A percentile compares a stretch with the other conserved stretches of the same genome.
These are phyloP conservation scores for Syrphus vitripennis DNA, from an alignment of 2,888 invertebrate genomes.

Conservation along the genomic window DNA sequence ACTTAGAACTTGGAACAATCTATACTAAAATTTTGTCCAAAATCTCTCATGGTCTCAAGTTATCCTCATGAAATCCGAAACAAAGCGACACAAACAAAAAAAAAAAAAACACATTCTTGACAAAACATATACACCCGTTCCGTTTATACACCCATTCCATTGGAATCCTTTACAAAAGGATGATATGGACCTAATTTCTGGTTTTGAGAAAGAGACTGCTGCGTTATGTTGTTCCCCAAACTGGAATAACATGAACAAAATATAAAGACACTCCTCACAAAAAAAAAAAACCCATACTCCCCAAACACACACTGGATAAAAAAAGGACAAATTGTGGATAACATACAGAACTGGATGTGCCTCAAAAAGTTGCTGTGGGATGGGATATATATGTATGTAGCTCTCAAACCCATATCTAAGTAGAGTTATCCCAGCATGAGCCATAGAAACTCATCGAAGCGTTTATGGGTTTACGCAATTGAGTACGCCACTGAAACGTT, in stretches of 20 bases:
- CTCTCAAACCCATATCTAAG: neutral
- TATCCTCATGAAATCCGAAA: slow-evolving; percentile 20
- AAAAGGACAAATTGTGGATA: slow-evolving; percentile 26
- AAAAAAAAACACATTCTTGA: neutral
- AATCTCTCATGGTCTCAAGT: neutral
- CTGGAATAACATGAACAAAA: slow-evolving; percentile 47
- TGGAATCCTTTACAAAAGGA: slow-evolving; percentile 27
- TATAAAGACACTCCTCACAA: neutral
- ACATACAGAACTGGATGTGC: neutral
- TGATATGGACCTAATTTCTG: slow-evolving; percentile 57
- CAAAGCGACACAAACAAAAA: slow-evolving; percentile 34
- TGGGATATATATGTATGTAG: neutral
- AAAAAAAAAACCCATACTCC: neutral
- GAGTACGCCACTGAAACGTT: slow-evolving; percentile 54
- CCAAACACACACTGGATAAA: slow-evolving; percentile 12
- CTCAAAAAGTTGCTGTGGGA: neutral
- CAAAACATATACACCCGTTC: neutral
- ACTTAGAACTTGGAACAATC: slow-evolving; percentile 38
- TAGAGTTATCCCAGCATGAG: neutral
- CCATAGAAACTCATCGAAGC: slow-evolving; percentile 51
- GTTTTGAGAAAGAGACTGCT: slow-evolving; percentile 6
- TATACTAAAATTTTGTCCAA: slow-evolving; percentile 52
- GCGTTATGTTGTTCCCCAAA: neutral
- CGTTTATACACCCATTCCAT: neutral
- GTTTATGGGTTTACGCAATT: slow-evolving; percentile 68